Conservation (phyloP, 2,888 invertebrate genomes). For the Frankliniella intonsa region DNA sequence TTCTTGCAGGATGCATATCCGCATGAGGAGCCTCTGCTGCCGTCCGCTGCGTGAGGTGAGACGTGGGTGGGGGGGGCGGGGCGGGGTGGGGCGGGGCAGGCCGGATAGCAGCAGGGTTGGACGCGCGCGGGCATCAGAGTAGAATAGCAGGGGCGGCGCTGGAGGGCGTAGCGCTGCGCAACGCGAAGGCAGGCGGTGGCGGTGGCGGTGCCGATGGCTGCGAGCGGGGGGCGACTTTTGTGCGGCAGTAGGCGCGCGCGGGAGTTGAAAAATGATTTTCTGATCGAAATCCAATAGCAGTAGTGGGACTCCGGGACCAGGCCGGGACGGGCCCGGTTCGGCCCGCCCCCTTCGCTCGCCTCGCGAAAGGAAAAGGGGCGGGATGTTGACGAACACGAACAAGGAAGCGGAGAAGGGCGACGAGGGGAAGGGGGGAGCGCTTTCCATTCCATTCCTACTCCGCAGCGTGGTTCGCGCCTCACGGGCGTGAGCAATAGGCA, state of each 20-base stretch:
- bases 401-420: neutral
- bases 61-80: neutral
- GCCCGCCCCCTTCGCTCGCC: too few relatives aligned
- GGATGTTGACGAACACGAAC: neutral
- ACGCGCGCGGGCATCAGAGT: neutral
- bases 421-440: neutral
- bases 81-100: neutral
- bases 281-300: constrained; percentile 26
- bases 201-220: neutral
- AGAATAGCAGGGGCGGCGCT: neutral
- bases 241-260: neutral
- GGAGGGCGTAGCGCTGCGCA: too few relatives aligned
- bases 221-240: constrained; percentile 4
- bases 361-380: too few relatives aligned
- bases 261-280: constrained; percentile 17
- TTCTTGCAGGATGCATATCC: neutral
- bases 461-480: neutral
- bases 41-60: neutral
- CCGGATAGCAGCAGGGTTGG: neutral
- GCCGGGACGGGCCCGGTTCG: neutral
- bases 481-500: neutral
- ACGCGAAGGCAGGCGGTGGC: neutral
- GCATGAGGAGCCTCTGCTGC: too few relatives aligned
- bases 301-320: neutral
- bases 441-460: neutral